phyloP scores from a whole-genome alignment of 2,113 vertebrate genomes.

The Pleuronectes platessa region DNA sequence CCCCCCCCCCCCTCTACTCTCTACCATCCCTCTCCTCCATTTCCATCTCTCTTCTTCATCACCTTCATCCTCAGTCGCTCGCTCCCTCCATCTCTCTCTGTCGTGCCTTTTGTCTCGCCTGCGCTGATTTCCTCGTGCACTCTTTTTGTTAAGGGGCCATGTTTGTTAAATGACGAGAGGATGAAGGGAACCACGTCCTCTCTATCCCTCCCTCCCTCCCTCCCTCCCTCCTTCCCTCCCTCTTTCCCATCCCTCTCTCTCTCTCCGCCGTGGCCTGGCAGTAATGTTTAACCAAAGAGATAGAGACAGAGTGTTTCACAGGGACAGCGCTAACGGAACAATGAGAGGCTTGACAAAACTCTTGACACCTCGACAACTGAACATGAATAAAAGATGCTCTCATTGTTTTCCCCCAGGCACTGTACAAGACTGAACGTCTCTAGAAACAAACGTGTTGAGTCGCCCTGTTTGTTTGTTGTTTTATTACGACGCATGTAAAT shows the following conservation, averaged over 20 bases:
- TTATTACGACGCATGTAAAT: constrained; percentile 18
- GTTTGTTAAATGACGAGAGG: constrained; percentile 63
- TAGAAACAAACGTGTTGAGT: constrained; percentile 48
- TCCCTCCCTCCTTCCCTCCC: background rate
- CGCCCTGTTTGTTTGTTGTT: constrained; percentile 31
- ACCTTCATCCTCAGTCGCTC: constrained; percentile 32
- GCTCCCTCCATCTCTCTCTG: background rate
- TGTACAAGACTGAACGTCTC: constrained; percentile 53
- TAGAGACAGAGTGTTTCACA: constrained; percentile 61
- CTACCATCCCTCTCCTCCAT: constrained; percentile 7
- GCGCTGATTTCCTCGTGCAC: constrained; percentile 6
- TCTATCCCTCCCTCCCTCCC: constrained; percentile 1
- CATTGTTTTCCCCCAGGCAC: constrained; percentile 28
- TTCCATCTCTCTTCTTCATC: constrained; percentile 45
- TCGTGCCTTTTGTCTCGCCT: constrained; percentile 9
- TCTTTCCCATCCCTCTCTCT: background rate
- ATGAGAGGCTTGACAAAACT: constrained; percentile 75
- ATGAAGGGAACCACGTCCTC: constrained; percentile 26
- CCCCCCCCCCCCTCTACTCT: background rate
- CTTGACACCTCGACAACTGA: constrained; percentile 74
- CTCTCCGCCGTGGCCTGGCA: constrained; percentile 16
- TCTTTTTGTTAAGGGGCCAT: constrained; percentile 30
- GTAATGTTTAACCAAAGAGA: constrained; percentile 73
- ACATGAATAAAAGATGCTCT: constrained; percentile 76
- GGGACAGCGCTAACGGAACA: constrained; percentile 75